Conservation (phyloP, 2,113 vertebrate genomes). For the Leuciscus idus region DNA sequence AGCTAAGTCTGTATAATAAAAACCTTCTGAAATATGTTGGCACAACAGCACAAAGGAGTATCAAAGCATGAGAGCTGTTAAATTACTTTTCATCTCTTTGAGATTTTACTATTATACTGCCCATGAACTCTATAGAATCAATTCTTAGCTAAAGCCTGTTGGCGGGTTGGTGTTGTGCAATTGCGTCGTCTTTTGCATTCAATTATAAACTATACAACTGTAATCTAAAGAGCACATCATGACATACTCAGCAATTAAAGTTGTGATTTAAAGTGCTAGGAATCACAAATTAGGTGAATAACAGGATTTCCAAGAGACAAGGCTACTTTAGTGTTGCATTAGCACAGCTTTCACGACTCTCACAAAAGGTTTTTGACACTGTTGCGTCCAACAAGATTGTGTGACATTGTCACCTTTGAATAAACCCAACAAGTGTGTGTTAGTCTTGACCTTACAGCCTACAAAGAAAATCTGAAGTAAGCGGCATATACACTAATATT, state of each 20-base stretch:
- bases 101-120: neutral
- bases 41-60: neutral
- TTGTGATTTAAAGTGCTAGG: slow-evolving; percentile 1
- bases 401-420: neutral
- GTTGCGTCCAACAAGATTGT: neutral
- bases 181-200: neutral
- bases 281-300: neutral
- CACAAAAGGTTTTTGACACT: neutral
- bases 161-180: neutral
- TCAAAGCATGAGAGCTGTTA: neutral
- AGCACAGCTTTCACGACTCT: neutral
- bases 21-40: neutral
- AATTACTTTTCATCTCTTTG: neutral
- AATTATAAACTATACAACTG: neutral
- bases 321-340: neutral
- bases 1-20: neutral
- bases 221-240: neutral
- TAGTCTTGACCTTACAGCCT: neutral
- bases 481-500: neutral
- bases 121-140: neutral
- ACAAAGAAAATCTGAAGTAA: neutral
- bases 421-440: neutral
- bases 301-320: neutral
- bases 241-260: slow-evolving; percentile 18
- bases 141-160: neutral